Evolutionary conservation across 2,888 invertebrate genomes (phyloP).

Genomic region (Drosophila melanocephala): DNA sequence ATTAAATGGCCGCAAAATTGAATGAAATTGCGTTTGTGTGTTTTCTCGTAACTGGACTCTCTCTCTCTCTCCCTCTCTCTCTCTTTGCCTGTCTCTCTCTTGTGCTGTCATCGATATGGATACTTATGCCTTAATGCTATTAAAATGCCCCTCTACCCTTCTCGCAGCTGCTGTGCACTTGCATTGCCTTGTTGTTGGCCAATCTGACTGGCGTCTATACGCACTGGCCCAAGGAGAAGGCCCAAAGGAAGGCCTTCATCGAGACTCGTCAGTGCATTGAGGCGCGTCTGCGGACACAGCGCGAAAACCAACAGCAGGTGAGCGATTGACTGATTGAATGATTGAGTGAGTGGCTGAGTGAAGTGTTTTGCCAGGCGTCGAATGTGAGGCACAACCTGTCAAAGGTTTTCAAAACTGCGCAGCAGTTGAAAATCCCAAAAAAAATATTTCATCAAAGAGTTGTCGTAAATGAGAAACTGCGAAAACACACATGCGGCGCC

Average conservation of each 20-base stretch:
- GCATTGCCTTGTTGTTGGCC: slow-evolving; percentile 90
- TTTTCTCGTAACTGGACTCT: slow-evolving; percentile 50
- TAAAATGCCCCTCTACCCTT: slow-evolving; percentile 16
- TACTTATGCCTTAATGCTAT: slow-evolving; percentile 33
- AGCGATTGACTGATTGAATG: slow-evolving; percentile 42
- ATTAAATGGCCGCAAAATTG: slow-evolving; percentile 77
- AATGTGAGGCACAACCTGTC: background rate
- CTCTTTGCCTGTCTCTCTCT: background rate
- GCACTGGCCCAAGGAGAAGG: slow-evolving; percentile 95
- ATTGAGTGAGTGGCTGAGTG: slow-evolving; percentile 6
- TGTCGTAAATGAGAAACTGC: slow-evolving; percentile 24
- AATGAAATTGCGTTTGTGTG: slow-evolving; percentile 60
- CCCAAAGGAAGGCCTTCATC: slow-evolving; percentile 95
- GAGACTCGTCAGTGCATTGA: slow-evolving; percentile 98
- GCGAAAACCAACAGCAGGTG: slow-evolving; percentile 98
- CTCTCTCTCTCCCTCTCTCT: slow-evolving; percentile 27
- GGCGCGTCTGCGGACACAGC: slow-evolving; percentile 94
- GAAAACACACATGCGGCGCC: slow-evolving; percentile 6
- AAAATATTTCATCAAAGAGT: slow-evolving; percentile 41
- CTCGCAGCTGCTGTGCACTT: slow-evolving; percentile 82
- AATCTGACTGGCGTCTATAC: slow-evolving; percentile 95
- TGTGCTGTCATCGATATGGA: slow-evolving; percentile 18
- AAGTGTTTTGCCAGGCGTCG: slow-evolving; percentile 3
- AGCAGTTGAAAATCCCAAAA: background rate
- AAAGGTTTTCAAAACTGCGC: slow-evolving; percentile 16